Base-by-base conservation (phyloP, 2,113 vertebrate species). In the Aramus guarauna region DNA sequence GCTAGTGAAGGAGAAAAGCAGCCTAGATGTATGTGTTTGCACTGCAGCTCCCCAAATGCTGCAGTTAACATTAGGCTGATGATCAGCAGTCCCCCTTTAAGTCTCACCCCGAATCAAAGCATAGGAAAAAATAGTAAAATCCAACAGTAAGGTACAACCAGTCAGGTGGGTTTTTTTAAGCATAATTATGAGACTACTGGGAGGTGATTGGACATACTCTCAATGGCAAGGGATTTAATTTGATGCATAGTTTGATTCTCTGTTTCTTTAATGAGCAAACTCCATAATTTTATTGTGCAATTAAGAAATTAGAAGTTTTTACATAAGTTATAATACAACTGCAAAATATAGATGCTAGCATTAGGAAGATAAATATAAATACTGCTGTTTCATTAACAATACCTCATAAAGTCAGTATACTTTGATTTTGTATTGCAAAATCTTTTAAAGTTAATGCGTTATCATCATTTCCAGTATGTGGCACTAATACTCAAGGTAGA, bases 401-500 rank as follows among this genome's bases (percentile, higher is more conserved):
- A 37, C 34, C 29, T 88, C 24, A 20, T 55, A 18, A 93, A 95
- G 32, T 36, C 26, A 34, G 23, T 34, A 27, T 59, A 47, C 27
- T 27, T 82, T 1, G 0, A 17, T 34, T 88, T 82, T 67, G 10
- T 71, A 2, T 62, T 75, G 60, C 8, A 15, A 86, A 67, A 64
- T 71, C 50, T 64, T 90, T 60, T 68, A 47, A 66, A 78, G 39
- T 60, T 41, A 67, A 64, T 56, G 34, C 74, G 24, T 94, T 94
- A 63, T 5, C 45, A 3, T 52, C 30, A 91, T 89, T 95, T 97
- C 96, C 94, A 92, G 96, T 84, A 58, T 94, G 95, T 94, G 96
- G 94, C 94, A 96, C 95, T 92, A 92, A 94, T 91, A 91, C 73
- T 52, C 72, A 96, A 93, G 85, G 72, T 56, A 87, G 62, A 84